phyloP scores from a whole-genome alignment of 2,113 vertebrate genomes.

The Peromyscus polionotus region DNA sequence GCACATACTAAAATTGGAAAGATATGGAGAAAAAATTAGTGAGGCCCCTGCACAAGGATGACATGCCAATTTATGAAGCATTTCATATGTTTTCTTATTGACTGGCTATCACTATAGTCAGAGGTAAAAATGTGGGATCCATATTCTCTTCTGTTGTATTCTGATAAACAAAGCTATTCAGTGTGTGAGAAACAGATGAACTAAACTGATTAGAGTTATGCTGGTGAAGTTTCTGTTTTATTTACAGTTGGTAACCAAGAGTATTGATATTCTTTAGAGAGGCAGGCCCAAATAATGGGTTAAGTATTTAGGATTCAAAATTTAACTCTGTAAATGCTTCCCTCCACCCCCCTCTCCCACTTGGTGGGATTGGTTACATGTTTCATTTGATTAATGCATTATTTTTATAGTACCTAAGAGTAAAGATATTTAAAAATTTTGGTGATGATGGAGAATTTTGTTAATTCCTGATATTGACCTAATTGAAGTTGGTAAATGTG shows the following conservation, averaged over 20 bases:
- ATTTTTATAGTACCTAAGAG: slow-evolving; percentile 82
- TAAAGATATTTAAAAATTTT: slow-evolving; percentile 71
- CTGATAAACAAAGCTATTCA: slow-evolving; percentile 17
- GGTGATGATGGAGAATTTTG: slow-evolving; percentile 81
- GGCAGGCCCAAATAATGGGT: slow-evolving; percentile 74
- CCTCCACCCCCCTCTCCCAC: neutral
- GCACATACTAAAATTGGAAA: neutral
- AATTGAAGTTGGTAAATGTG: slow-evolving; percentile 79
- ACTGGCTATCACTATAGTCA: slow-evolving; percentile 34
- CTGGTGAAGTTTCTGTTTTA: slow-evolving; percentile 51
- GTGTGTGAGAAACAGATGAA: slow-evolving; percentile 54
- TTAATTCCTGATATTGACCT: slow-evolving; percentile 79
- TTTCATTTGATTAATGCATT: slow-evolving; percentile 68
- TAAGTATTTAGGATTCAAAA: slow-evolving; percentile 62
- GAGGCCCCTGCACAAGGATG: neutral
- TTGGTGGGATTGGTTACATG: slow-evolving; percentile 78
- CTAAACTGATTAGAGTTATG: slow-evolving; percentile 50
- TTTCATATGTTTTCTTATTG: slow-evolving; percentile 56
- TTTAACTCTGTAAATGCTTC: slow-evolving; percentile 71
- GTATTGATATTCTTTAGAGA: slow-evolving; percentile 68
- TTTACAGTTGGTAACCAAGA: slow-evolving; percentile 56
- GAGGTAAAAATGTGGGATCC: slow-evolving; percentile 31
- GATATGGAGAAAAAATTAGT: neutral
- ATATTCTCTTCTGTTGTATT: slow-evolving; percentile 56
- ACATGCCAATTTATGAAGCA: slow-evolving; percentile 23